Percentiles rank a stretch among this genome's conserved stretches.
Evolutionary conservation across 2,797 vertebrate genomes (phyloP).

Genomic region (Triplophysa bombifrons): DNA sequence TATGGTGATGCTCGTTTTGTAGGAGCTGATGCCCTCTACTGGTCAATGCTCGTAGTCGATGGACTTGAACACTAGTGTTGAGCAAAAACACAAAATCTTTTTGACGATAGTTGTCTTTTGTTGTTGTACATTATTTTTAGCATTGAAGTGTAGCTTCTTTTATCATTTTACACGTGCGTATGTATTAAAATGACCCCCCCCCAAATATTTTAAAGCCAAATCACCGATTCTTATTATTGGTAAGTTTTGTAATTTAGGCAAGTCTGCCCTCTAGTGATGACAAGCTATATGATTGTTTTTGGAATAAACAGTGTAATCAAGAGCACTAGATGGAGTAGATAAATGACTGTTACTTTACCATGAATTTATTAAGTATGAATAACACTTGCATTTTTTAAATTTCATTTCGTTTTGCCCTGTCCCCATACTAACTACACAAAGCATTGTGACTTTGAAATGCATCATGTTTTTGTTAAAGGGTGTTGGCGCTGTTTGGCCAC

Average conservation of each 20-base stretch:
- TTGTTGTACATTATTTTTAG: background rate
- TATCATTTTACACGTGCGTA: background rate
- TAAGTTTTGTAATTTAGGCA: background rate
- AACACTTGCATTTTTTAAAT: background rate
- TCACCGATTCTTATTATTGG: background rate
- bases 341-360: no score
- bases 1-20: background rate
- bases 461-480: no score
- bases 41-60: background rate
- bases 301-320: background rate
- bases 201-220: background rate
- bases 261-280: conserved; percentile 23
- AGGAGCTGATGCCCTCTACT: conserved; percentile 16
- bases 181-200: background rate
- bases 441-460: no score
- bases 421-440: no score
- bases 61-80: background rate
- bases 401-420: background rate
- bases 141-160: background rate
- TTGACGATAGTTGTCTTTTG: background rate
- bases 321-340: background rate
- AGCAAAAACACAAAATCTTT: background rate
- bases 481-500: no score
- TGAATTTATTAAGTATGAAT: background rate
- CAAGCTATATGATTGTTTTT: background rate